These are phyloP conservation scores for Glossophaga mutica DNA, from an alignment of 2,797 vertebrate genomes.

Conservation along the genomic window DNA sequence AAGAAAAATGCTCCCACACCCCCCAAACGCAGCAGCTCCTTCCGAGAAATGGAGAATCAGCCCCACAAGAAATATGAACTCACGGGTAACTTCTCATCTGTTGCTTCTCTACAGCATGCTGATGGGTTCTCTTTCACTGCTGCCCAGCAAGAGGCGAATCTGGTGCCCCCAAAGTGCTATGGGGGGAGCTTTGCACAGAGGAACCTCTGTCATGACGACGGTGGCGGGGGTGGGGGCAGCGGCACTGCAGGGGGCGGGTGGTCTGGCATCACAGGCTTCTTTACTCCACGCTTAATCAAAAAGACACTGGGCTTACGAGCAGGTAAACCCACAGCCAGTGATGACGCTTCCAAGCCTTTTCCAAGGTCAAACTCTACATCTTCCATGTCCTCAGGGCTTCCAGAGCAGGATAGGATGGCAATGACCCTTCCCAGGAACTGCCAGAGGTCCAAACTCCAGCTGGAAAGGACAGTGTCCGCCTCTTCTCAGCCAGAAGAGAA, in stretches of 20 bases:
- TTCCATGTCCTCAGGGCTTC: slow-evolving; percentile 97
- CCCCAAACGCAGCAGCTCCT: slow-evolving; percentile 97
- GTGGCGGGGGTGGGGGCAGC: slow-evolving; percentile 79
- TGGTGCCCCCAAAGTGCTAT: slow-evolving; percentile 91
- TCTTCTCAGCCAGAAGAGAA: slow-evolving; percentile 86
- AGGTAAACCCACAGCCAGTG: slow-evolving; percentile 89
- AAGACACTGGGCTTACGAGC: slow-evolving; percentile 96
- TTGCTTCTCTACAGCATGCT: slow-evolving; percentile 89
- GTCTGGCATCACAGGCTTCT: slow-evolving; percentile 97
- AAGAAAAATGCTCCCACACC: slow-evolving; percentile 97
- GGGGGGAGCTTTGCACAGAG: slow-evolving; percentile 93
- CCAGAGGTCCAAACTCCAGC: slow-evolving; percentile 91
- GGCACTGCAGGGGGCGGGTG: slow-evolving; percentile 90
- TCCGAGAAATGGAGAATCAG: slow-evolving; percentile 98
- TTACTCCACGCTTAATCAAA: slow-evolving; percentile 98
- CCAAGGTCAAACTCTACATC: slow-evolving; percentile 99
- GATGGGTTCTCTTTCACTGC: slow-evolving; percentile 89
- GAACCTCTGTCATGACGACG: slow-evolving; percentile 83
- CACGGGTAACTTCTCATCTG: slow-evolving; percentile 88
- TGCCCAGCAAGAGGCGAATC: slow-evolving; percentile 89
- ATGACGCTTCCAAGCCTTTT: slow-evolving; percentile 91
- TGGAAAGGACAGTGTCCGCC: slow-evolving; percentile 90
- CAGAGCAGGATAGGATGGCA: slow-evolving; percentile 93
- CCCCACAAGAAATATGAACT: slow-evolving; percentile 98
- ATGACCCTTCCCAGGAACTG: slow-evolving; percentile 91